These are phyloP conservation scores for Aramus guarauna DNA, from an alignment of 2,113 vertebrate species.

Conservation along the genomic window DNA sequence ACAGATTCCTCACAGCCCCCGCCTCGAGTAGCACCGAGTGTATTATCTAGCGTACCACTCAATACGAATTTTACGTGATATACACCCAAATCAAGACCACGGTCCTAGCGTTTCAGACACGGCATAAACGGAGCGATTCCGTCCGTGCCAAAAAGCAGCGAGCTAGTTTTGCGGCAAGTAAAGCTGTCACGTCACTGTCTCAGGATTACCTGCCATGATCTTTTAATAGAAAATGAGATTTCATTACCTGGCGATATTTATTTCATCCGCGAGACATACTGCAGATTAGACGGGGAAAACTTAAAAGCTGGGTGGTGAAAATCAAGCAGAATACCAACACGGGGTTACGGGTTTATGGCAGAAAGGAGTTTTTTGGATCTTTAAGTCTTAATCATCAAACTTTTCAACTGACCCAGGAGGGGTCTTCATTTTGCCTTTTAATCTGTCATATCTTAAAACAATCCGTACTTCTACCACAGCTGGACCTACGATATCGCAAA, in stretches of 20 bases:
- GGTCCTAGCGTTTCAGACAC: not conserved
- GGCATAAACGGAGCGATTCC: not conserved
- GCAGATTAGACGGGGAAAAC: not conserved
- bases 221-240: not conserved
- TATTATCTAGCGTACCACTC: fast-evolving
- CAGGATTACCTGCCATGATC: not conserved
- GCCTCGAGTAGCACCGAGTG: not conserved
- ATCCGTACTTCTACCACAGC: not conserved
- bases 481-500: not conserved
- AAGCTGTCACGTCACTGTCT: not conserved
- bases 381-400: not conserved
- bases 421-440: not conserved
- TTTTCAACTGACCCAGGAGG: not conserved
- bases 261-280: not conserved
- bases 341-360: not conserved
- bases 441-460: not conserved
- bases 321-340: not conserved
- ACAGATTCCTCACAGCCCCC: not conserved
- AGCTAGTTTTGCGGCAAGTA: not conserved
- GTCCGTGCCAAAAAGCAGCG: not conserved
- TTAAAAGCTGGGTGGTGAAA: not conserved
- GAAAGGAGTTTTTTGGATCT: not conserved
- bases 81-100: not conserved
- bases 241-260: not conserved
- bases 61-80: not conserved